Evolutionary conservation across 2,797 vertebrate species (phyloP), one percentile per base, ranked within the genome.

Genomic region (Siniperca undulata): DNA sequence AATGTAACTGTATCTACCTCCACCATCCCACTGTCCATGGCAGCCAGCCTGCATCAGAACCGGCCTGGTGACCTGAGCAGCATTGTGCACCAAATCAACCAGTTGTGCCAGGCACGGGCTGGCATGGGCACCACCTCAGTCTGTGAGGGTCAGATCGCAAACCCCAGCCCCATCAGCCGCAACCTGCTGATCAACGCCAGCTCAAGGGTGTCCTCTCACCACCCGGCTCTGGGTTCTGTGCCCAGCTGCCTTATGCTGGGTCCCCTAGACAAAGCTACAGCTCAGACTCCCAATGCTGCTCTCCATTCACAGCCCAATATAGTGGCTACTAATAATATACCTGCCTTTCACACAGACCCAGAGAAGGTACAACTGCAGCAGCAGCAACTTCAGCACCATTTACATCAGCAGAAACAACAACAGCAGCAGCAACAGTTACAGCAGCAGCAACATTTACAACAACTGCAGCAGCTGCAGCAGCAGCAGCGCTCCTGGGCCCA

Each of bases 121-220:
- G 96, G 83, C 91, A 93, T 86, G 95, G 96, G 55, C 81, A 80
- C 89, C 96, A 98, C 96, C 92, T 98, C 85, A n/a, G 96, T 44
- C 89, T 97, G 83, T 61, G 97, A 91, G 94, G 97, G 71, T 34
- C 96, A 96, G 92, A 97, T 96, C 1, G 89, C 98, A 74, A 97
- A 98, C 92, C 97, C 97, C 78, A 98, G 98, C 93, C 97, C 98
- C 91, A 99, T 99, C 94, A 99, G 97, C 96, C 98, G 98, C 90
- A 98, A 98, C 94, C 97, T 99, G 95, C 96, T 99, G 90, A 99
- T 99, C 94, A 98, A 97, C 90, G 98, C 98, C 91, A 99, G 98
- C 96, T 98, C 97, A 67, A 96, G 98, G 90, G 97, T 98, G 90
- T 98, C 97, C 52, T 96, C 96, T 88, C 98, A 98, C 92, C 95